A percentile compares a stretch with the other conserved stretches of the same genome.
Conservation (phyloP, 2,113 vertebrate species). For the Psittacus erithacus region DNA sequence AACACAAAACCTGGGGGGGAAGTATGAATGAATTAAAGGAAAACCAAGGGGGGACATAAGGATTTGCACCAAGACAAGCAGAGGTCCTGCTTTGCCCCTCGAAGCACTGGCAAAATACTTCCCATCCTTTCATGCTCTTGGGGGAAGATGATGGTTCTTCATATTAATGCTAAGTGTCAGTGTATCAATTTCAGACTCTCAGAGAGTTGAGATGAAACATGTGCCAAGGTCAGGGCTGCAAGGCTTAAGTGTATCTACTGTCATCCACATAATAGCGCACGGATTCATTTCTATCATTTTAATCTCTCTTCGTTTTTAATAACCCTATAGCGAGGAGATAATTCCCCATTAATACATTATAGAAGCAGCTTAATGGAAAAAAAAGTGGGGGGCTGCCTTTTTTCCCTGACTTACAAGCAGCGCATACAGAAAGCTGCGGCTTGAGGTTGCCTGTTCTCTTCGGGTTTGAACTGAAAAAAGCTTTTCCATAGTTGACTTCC, state of each 20-base stretch:
- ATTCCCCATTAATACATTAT: slow-evolving; percentile 71
- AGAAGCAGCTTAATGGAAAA: slow-evolving; percentile 63
- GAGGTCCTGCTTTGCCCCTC: neutral
- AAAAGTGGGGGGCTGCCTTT: slow-evolving; percentile 55
- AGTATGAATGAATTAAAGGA: neutral
- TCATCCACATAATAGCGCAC: slow-evolving; percentile 62
- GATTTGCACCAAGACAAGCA: neutral
- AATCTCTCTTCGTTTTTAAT: slow-evolving; percentile 68
- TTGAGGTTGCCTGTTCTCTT: neutral
- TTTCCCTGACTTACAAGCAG: neutral
- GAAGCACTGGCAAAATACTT: neutral
- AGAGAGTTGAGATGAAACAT: slow-evolving; percentile 54
- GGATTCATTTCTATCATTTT: slow-evolving; percentile 71
- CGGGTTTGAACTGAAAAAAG: neutral
- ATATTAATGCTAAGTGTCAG: slow-evolving; percentile 64
- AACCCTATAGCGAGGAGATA: slow-evolving; percentile 62
- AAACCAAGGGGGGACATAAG: rapidly evolving
- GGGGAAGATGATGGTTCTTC: slow-evolving; percentile 50
- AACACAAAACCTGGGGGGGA: neutral
- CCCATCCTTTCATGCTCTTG: neutral
- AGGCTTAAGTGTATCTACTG: slow-evolving; percentile 73
- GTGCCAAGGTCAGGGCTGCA: slow-evolving; percentile 70
- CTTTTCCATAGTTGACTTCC: neutral
- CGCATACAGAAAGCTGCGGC: neutral
- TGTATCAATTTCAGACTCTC: slow-evolving; percentile 63